Conservation (phyloP, 2,113 vertebrate genomes). For the Vimba vimba region DNA sequence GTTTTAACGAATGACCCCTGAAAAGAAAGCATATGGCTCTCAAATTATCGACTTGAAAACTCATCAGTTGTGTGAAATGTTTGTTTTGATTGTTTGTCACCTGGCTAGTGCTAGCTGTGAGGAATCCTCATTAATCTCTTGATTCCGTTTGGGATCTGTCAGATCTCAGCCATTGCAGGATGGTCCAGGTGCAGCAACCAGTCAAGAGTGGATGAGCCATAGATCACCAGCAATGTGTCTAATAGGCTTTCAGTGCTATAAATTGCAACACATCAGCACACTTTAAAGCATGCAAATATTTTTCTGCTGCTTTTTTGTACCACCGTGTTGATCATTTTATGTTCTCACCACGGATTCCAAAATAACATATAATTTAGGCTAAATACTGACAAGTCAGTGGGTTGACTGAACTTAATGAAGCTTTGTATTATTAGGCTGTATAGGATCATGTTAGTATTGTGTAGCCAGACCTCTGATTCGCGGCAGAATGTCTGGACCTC, state of each 20-base stretch:
- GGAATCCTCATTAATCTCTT: slow-evolving; percentile 26
- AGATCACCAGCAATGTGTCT: neutral
- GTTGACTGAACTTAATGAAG: neutral
- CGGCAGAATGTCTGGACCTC: neutral
- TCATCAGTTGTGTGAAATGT: neutral
- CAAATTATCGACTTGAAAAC: neutral
- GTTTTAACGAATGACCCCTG: neutral
- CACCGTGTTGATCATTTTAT: neutral
- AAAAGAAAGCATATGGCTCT: neutral
- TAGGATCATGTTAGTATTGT: neutral
- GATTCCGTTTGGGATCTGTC: slow-evolving; percentile 2
- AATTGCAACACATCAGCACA: slow-evolving; percentile 29
- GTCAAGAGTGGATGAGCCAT: neutral
- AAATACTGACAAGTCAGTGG: neutral
- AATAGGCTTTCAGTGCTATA: slow-evolving; percentile 4
- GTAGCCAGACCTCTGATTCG: neutral
- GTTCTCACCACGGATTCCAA: neutral
- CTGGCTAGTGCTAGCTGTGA: neutral
- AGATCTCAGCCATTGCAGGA: neutral
- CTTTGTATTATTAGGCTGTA: too few species aligned
- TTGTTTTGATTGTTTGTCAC: slow-evolving; percentile 19
- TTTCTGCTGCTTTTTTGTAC: neutral
- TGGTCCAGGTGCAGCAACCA: neutral
- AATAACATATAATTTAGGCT: neutral
- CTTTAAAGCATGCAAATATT: neutral